Conservation (phyloP, 2,888 invertebrate genomes). For the Meganola albula region DNA sequence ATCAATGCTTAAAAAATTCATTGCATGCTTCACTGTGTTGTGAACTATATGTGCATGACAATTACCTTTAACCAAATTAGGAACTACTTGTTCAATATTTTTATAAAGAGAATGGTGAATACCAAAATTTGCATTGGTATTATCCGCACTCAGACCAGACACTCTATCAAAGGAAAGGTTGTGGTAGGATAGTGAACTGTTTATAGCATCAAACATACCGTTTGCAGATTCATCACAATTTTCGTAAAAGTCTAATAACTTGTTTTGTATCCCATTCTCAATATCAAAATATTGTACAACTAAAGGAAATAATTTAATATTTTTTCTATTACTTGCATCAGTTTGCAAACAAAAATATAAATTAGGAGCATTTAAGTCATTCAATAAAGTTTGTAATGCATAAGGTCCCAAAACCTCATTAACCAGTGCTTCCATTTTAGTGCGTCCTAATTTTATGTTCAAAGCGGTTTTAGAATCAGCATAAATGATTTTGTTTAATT, state of each 20-base stretch:
- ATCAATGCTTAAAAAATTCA: background rate
- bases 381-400: constrained; percentile 2
- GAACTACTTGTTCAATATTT: constrained; percentile 22
- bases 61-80: constrained; percentile 24
- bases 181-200: constrained; percentile 4
- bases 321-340: constrained; percentile 31
- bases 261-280: constrained; percentile 19
- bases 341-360: constrained; percentile 28
- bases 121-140: constrained; percentile 23
- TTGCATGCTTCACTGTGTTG: background rate
- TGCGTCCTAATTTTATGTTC: constrained; percentile 1
- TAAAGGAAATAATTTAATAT: constrained; percentile 28
- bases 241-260: constrained; percentile 2
- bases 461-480: constrained; percentile 19
- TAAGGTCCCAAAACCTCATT: constrained; percentile 13
- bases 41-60: constrained; percentile 25
- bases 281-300: constrained; percentile 28
- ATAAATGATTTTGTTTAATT: constrained; percentile 7
- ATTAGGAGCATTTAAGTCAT: constrained; percentile 13
- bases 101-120: constrained; percentile 25
- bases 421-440: constrained; percentile 20
- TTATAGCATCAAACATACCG: constrained; percentile 1
- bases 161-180: constrained; percentile 19
- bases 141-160: constrained; percentile 26
- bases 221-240: constrained; percentile 1